A percentile compares a stretch with the other conserved stretches of the same genome.
Evolutionary conservation across 2,797 vertebrate genomes (phyloP).

Genomic region (Leucoraja ocellata): DNA sequence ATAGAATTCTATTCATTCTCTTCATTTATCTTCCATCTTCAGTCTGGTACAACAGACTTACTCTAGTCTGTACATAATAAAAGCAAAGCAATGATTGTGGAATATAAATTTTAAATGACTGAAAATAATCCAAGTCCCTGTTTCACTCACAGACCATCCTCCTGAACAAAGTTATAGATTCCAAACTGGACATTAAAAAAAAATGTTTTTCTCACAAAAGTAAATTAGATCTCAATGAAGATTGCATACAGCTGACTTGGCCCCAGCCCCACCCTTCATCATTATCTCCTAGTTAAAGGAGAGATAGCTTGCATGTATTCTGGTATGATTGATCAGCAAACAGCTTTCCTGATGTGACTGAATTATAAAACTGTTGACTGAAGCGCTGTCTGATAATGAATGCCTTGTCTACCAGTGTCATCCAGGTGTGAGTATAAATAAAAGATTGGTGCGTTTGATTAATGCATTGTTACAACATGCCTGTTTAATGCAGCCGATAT

Average conservation of each 20-base stretch:
- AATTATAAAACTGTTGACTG: neutral
- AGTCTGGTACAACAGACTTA: too few species aligned
- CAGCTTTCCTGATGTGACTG: constrained; percentile 2
- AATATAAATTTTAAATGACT: neutral
- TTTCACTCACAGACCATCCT: neutral
- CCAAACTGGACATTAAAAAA: neutral
- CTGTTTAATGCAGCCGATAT: neutral
- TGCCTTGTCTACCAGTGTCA: constrained; percentile 10
- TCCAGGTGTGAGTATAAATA: constrained; percentile 28
- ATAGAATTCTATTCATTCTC: too few species aligned
- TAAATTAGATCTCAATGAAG: neutral
- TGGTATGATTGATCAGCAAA: constrained; percentile 18
- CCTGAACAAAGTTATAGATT: neutral
- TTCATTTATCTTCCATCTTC: too few species aligned
- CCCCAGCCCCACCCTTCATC: too few species aligned
- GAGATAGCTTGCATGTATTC: neutral
- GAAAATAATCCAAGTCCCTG: neutral
- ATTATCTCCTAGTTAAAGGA: neutral
- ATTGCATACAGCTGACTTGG: neutral
- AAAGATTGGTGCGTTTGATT: neutral
- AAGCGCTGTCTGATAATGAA: neutral
- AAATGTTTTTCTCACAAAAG: neutral
- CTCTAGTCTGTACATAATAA: neutral
- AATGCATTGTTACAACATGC: constrained; percentile 24
- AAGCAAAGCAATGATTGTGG: neutral